These are phyloP conservation scores for Ditula angustiorana DNA, from an alignment of 2,888 invertebrate species.

Conservation along the genomic window DNA sequence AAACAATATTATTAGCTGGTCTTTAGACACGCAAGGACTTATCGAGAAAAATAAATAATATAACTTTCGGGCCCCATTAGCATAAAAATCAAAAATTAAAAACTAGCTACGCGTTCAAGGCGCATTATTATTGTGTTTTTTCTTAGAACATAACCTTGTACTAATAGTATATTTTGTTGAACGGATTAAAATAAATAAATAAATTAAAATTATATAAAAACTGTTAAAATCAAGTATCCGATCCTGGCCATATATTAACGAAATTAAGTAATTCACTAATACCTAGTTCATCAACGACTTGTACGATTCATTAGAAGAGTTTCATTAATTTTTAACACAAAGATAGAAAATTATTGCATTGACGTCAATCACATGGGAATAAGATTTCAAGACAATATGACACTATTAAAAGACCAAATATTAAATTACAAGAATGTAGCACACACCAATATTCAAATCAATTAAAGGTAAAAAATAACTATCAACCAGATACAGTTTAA, in stretches of 20 bases:
- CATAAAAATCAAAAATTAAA: too few species aligned
- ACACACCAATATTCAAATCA: background rate
- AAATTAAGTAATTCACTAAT: background rate
- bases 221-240: background rate
- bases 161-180: background rate
- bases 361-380: background rate
- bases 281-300: background rate
- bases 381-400: background rate
- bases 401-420: background rate
- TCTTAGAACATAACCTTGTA: too few species aligned
- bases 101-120: background rate
- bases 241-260: conserved; percentile 6
- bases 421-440: background rate
- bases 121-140: background rate
- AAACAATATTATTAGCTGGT: too few species aligned
- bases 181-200: background rate
- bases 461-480: background rate
- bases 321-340: background rate
- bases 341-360: background rate
- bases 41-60: too few species aligned
- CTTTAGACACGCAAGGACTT: too few species aligned
- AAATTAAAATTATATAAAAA: background rate
- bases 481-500: background rate
- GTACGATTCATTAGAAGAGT: background rate
- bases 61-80: too few species aligned